Evolutionary conservation across 2,888 invertebrate species (phyloP), one percentile per base, ranked within the genome.

Genomic region (Drosophila yooni): DNA sequence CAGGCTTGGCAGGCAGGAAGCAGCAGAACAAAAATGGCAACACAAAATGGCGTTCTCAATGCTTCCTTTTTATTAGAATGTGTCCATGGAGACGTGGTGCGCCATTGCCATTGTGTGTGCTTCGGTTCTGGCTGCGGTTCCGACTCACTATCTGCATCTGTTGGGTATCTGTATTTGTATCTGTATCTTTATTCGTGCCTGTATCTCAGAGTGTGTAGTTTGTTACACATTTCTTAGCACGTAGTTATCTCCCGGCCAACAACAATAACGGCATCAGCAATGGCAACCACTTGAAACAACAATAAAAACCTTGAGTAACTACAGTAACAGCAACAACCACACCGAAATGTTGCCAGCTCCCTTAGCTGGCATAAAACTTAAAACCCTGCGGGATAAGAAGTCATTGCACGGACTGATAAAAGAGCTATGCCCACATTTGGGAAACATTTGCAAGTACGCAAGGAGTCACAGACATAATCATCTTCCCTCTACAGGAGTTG

Each of bases 151-250:
- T 81, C 50, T 78, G 70, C 54, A 71, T 60, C 21, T 21, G 52
- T 57, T 60, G 21, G 43, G 63, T 60, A 68, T 59, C 27, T 27
- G 57, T 57, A 61, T 50, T 43, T 50, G 53, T 64, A 40, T 59
- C 54, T 73, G 60, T 61, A 70, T 76, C 56, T 76, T 51, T 65
- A 36, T 61, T 67, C 21, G 54, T 83, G 52, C 40, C 60, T 68
- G 36, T 68, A 60, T 83, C 62, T 69, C 56, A 68, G 67, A 70
- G 74, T 74, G 59, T 83, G 77, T 68, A 76, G 90, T 83, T 72
- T 80, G 87, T 72, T 77, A 83, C 84, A 90, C 87, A 88, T 86
- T 90, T 89, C 91, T 87, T 89, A 90, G 91, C 90, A 85, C 89
- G 90, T 85, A 85, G 84, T 90, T 85, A 90, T 89, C 89, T 83